Base-by-base conservation (phyloP, 1,140 invertebrate genomes). In the Panagrolaimus sp. region DNA sequence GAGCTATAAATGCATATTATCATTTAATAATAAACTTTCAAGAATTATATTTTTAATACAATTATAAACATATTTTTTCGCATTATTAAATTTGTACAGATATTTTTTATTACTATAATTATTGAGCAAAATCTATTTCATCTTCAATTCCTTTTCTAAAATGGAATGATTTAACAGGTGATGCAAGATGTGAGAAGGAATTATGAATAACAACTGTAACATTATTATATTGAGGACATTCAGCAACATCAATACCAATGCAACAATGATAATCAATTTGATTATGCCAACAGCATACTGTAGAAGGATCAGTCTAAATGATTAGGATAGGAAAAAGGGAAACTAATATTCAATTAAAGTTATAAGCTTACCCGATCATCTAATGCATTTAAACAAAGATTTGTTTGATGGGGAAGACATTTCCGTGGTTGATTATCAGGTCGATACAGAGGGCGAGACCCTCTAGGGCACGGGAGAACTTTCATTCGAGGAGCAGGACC, bases 201-300 rank as follows among this genome's bases (percentile, higher is more conserved):
- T 83, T 83, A 68, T 81, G 80, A 53, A 81, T 81, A 31, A 81
- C 79, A 42, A 81, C 79, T 14, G 79, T 81, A 13, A 81, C 79
- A 68, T 80, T 82, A 16, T 67, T 38, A 46, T 80, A 80, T 20
- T 72, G 66, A 5, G 78, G 79, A 48, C 78, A 81, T 63, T 79
- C 68, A 25, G 25, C 57, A 64, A 31, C 69, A 42, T 69, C 72
- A 11, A 83, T 71, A 47, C 80, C 75, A 43, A 80, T 71, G 53
- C 80, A 82, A 70, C 80, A 82, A 65, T 78, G 81, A 57, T 82
- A 82, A 68, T 82, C 80, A 23, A 82, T 81, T 38, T 82, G 78
- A 69, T 82, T 82, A 63, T 82, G 77, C 62, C 78, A 82, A 67
- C 80, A 82, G 66, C 80, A 82, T 13, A 82, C 79, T 23, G 75